Percentiles rank a stretch among this genome's conserved stretches.
Evolutionary conservation across 64 coral and sea anemone genomes (phyloP).

Genomic region (Montipora capricornis): DNA sequence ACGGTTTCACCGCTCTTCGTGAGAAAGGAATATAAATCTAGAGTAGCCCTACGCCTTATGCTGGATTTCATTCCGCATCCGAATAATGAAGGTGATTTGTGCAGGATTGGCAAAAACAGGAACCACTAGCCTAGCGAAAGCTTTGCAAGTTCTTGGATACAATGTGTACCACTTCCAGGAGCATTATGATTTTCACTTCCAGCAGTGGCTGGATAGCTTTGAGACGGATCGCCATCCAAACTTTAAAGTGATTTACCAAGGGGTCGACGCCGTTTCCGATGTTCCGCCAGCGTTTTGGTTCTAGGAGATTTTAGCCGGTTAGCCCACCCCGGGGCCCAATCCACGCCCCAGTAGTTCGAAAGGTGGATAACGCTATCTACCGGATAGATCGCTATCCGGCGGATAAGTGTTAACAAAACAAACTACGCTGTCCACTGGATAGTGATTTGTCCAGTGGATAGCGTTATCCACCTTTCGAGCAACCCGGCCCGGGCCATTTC

Average conservation of each 20-base stretch:
- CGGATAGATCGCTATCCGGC: no score
- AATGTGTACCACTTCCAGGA: neutral
- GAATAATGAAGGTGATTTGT: conserved; percentile 29
- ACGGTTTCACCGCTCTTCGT: no score
- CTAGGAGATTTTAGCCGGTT: conserved; percentile 5
- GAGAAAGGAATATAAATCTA: no score
- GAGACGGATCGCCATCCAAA: conserved; percentile 2
- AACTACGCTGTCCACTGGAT: no score
- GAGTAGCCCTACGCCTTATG: no score
- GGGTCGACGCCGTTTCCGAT: conserved; percentile 23
- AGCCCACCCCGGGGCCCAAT: neutral
- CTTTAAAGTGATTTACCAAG: conserved; percentile 24
- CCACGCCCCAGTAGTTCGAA: no score
- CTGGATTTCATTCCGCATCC: neutral
- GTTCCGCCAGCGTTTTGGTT: conserved; percentile 12
- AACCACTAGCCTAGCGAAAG: neutral
- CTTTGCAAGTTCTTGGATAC: conserved; percentile 21
- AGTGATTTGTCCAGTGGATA: no score
- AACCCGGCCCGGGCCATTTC: no score
- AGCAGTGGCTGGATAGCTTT: conserved; percentile 2
- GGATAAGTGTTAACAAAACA: no score
- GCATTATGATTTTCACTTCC: neutral
- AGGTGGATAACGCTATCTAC: no score
- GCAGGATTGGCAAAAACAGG: conserved; percentile 32
- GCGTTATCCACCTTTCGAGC: no score